These are phyloP conservation scores for Lepidotrigona ventralis DNA, from an alignment of 1,140 invertebrate genomes.

Conservation along the genomic window DNA sequence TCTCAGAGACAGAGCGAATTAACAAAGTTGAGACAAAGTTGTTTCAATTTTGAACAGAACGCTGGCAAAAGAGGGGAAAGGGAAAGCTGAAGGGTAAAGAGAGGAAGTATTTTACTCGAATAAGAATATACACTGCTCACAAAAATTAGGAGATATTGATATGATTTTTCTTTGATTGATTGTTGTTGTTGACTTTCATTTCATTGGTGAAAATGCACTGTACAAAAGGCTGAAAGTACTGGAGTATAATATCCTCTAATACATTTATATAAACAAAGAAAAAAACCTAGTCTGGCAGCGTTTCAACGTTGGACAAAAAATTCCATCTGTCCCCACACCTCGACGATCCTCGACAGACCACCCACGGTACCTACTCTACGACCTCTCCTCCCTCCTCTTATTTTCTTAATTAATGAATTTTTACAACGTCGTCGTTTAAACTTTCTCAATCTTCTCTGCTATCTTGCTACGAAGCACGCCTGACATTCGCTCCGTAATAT, in stretches of 20 bases:
- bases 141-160: too few relatives aligned
- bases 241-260: too few relatives aligned
- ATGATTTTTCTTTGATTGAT: too few relatives aligned
- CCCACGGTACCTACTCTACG: conserved; percentile 7
- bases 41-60: not conserved
- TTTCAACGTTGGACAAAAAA: not conserved
- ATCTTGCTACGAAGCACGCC: not conserved
- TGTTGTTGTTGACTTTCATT: too few relatives aligned
- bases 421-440: not conserved
- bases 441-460: conserved; percentile 2
- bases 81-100: not conserved
- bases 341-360: conserved; percentile 4
- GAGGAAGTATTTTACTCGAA: not conserved
- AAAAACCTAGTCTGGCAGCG: not conserved
- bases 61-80: fast-evolving
- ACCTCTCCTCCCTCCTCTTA: conserved; percentile 32
- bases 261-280: not conserved
- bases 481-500: too few relatives aligned
- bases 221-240: too few relatives aligned
- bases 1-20: too few relatives aligned
- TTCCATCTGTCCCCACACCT: not conserved
- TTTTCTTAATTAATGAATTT: conserved; percentile 46
- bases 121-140: too few relatives aligned
- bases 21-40: not conserved
- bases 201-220: too few relatives aligned